These are phyloP conservation scores for Spialia ferax DNA, from an alignment of 2,888 invertebrate genomes.

Conservation along the genomic window DNA sequence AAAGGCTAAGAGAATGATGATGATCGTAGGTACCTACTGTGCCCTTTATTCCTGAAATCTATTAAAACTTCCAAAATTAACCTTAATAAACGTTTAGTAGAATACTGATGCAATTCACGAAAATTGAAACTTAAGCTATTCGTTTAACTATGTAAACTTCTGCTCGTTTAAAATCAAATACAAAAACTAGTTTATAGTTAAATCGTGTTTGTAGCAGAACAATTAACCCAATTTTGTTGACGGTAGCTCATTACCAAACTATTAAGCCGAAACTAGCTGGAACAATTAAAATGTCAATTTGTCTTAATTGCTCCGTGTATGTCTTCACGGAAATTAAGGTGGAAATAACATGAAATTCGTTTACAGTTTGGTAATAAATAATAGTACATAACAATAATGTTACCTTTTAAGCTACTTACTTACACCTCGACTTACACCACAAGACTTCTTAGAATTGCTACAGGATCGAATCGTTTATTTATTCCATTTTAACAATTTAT, in stretches of 20 bases:
- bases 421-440: too few relatives aligned
- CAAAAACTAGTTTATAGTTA: slow-evolving; percentile 11
- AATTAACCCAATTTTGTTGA: slow-evolving; percentile 32
- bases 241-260: slow-evolving; percentile 32
- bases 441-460: too few relatives aligned
- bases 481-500: too few relatives aligned
- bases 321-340: slow-evolving; percentile 29
- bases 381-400: too few relatives aligned
- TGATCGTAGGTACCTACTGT: too few relatives aligned
- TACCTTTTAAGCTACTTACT: too few relatives aligned
- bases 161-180: neutral
- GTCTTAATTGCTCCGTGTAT: slow-evolving; percentile 23
- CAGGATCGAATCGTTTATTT: too few relatives aligned
- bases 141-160: neutral
- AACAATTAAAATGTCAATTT: slow-evolving; percentile 38
- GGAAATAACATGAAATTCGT: slow-evolving; percentile 28
- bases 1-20: too few relatives aligned
- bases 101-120: neutral
- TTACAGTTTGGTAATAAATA: neutral
- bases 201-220: slow-evolving; percentile 14
- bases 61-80: too few relatives aligned
- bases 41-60: too few relatives aligned
- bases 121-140: neutral
- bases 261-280: slow-evolving; percentile 25
- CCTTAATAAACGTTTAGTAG: too few relatives aligned